Conservation (phyloP, 2,113 vertebrate species). For the Chrysochloris asiatica region DNA sequence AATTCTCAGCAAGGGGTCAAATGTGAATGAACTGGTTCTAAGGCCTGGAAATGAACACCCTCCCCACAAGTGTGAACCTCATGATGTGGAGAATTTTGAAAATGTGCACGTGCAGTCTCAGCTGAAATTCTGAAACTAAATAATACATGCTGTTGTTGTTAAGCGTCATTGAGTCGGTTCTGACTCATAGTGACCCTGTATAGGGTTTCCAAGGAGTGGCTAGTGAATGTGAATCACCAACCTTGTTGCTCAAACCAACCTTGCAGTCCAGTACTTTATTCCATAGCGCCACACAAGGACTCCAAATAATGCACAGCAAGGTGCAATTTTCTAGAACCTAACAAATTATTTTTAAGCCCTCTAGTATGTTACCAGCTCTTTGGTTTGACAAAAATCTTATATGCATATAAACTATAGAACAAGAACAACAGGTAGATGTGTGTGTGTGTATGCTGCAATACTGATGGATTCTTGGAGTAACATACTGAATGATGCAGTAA, state of each 20-base stretch:
- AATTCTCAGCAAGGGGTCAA: neutral
- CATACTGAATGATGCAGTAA: no score
- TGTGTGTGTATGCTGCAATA: neutral
- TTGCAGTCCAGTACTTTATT: no score
- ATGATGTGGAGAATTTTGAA: neutral
- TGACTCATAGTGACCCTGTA: no score
- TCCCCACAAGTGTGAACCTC: neutral
- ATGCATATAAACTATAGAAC: neutral
- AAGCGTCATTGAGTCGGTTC: no score
- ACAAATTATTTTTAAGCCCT: neutral
- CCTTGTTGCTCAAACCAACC: no score
- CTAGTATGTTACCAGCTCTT: neutral
- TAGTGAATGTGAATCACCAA: no score
- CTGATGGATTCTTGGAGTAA: no score
- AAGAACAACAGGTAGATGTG: neutral
- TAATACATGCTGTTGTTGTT: no score
- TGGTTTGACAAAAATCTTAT: conserved; percentile 25
- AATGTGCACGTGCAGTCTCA: neutral
- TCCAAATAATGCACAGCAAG: neutral
- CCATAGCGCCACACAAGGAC: no score
- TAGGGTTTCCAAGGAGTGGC: no score
- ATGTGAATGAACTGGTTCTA: neutral
- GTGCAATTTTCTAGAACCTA: neutral
- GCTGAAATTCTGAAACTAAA: conserved; percentile 26
- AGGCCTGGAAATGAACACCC: neutral